Percentiles rank a stretch among this genome's conserved stretches.
Conservation (phyloP, 2,113 vertebrate genomes). For the Scomber japonicus region DNA sequence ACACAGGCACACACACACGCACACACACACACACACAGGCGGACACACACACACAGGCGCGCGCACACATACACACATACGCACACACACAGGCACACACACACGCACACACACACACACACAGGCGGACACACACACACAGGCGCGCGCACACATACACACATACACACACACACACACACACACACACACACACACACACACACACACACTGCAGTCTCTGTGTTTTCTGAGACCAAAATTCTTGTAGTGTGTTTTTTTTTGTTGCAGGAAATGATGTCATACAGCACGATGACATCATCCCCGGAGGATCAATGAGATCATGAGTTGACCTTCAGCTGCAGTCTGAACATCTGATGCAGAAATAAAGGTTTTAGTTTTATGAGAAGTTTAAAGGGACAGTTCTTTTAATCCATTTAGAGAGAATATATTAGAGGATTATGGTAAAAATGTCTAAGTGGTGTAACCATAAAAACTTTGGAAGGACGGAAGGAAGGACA, state of each 20-base stretch:
- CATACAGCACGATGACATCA: conserved; percentile 5
- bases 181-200: conserved; percentile 25
- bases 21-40: conserved; percentile 24
- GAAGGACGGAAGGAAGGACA: no score
- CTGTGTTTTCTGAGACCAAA: conserved; percentile 25
- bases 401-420: no score
- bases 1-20: not conserved
- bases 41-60: no score
- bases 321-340: conserved; percentile 7
- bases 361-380: not conserved
- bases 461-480: no score
- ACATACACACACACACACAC: not conserved
- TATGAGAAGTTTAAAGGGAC: no score
- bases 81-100: conserved; percentile 14
- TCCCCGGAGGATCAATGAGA: no score
- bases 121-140: conserved; percentile 15
- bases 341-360: not conserved
- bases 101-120: not conserved
- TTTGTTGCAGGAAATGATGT: conserved; percentile 45
- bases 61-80: conserved; percentile 35
- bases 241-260: not conserved
- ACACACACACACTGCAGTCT: conserved; percentile 23
- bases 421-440: no score
- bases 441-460: no score
- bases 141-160: not conserved